Conservation (phyloP, 92 coral and sea anemone species). For the Zoanthus sansibaricus region DNA sequence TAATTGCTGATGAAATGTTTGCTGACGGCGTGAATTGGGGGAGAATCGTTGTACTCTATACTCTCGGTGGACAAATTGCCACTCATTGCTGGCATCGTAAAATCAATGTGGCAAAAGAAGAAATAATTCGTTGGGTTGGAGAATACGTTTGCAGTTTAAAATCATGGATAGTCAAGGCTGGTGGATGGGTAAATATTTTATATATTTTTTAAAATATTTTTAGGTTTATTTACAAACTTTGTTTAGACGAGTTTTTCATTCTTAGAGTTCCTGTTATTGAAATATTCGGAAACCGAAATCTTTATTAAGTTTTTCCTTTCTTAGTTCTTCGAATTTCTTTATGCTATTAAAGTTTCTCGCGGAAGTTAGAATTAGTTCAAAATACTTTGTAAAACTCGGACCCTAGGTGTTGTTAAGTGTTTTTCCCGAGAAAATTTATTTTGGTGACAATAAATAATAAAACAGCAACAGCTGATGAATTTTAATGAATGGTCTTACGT, state of each 20-base stretch:
- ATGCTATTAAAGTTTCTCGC: neutral
- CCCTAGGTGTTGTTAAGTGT: neutral
- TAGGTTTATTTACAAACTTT: neutral
- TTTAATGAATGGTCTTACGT: conserved; percentile 29
- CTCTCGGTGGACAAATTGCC: conserved; percentile 86
- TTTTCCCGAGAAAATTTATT: conserved; percentile 41
- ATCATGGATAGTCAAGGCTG: conserved; percentile 83
- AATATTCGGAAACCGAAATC: neutral
- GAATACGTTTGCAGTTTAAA: conserved; percentile 71
- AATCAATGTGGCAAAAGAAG: conserved; percentile 59
- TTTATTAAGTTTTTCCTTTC: neutral
- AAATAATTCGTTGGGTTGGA: conserved; percentile 73
- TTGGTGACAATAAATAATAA: conserved; percentile 29
- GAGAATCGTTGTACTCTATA: conserved; percentile 83
- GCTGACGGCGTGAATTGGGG: conserved; percentile 94
- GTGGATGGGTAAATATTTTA: conserved; percentile 94
- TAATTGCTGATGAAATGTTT: conserved; percentile 85
- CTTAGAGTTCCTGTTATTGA: neutral
- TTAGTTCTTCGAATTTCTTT: neutral
- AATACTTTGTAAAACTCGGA: neutral
- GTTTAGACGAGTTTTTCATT: neutral
- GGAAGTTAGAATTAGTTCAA: neutral
- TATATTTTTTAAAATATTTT: conserved; percentile 38
- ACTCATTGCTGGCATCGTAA: conserved; percentile 67
- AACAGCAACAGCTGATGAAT: conserved; percentile 30